These are phyloP conservation scores for Amblyopsis hoosieri DNA, from an alignment of 2,797 vertebrate species.

Conservation along the genomic window DNA sequence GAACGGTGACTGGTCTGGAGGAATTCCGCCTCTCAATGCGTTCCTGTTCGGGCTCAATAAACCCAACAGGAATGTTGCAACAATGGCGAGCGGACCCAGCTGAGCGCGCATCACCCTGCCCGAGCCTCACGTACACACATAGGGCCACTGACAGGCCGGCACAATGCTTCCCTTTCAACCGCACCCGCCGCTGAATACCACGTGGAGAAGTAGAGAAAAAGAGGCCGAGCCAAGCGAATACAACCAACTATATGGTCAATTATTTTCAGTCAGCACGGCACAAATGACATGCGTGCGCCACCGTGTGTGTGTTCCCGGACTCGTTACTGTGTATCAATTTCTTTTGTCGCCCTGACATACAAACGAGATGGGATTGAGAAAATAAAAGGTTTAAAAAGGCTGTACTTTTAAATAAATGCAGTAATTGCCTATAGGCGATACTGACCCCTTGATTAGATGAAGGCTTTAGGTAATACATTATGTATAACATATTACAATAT, in stretches of 20 bases:
- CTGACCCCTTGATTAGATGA: too few relatives aligned
- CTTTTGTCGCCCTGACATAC: too few relatives aligned
- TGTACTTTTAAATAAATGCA: too few relatives aligned
- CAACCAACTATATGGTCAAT: constrained; percentile 11
- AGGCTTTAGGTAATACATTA: too few relatives aligned
- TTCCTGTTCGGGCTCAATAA: constrained; percentile 52
- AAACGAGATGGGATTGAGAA: too few relatives aligned
- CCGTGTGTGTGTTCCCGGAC: too few relatives aligned
- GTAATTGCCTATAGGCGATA: too few relatives aligned
- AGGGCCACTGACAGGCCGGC: constrained; percentile 66
- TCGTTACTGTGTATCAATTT: too few relatives aligned
- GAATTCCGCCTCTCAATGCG: constrained; percentile 22
- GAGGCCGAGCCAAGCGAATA: constrained; percentile 45
- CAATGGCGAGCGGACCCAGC: constrained; percentile 78
- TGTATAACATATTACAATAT: too few relatives aligned
- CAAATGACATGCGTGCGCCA: constrained; percentile 24
- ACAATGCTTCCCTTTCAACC: constrained; percentile 76
- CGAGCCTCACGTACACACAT: constrained; percentile 67
- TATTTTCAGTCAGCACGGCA: constrained; percentile 41
- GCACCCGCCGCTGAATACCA: constrained; percentile 60
- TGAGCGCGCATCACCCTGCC: constrained; percentile 77
- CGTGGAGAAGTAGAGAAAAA: constrained; percentile 66
- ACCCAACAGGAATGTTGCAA: constrained; percentile 75
- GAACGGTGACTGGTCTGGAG: constrained; percentile 1
- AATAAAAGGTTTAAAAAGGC: too few relatives aligned